Conservation (phyloP, 2,888 invertebrate genomes). For the Phlogophora meticulosa region DNA sequence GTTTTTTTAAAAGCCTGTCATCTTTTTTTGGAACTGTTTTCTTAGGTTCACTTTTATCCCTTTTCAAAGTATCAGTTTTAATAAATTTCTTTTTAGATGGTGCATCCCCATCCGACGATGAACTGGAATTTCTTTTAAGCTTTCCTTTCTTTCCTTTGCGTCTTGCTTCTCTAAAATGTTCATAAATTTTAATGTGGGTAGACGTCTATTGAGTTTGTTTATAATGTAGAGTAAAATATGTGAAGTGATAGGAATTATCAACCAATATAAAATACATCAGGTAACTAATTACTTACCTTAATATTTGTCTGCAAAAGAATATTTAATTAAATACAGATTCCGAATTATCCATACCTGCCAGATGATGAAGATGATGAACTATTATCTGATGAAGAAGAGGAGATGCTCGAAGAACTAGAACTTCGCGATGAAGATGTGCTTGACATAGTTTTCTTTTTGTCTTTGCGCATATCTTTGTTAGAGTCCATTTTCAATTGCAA, state of each 20-base stretch:
- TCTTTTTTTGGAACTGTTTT: constrained; percentile 86
- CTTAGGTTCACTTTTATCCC: constrained; percentile 86
- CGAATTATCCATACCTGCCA: constrained; percentile 77
- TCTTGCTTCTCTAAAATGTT: constrained; percentile 82
- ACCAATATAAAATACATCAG: background rate
- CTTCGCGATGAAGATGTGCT: constrained; percentile 93
- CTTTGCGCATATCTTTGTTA: constrained; percentile 92
- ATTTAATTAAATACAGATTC: background rate
- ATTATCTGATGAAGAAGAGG: constrained; percentile 93
- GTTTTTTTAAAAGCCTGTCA: constrained; percentile 84
- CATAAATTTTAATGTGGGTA: background rate
- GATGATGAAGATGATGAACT: constrained; percentile 92
- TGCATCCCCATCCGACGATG: constrained; percentile 92
- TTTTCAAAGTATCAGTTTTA: constrained; percentile 83
- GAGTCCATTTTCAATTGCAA: constrained; percentile 95
- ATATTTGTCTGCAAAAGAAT: too few species aligned
- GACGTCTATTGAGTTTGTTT: background rate
- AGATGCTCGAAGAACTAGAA: constrained; percentile 92
- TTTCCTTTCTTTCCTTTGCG: constrained; percentile 90
- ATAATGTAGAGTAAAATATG: background rate
- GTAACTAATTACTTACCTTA: background rate
- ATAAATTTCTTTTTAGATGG: constrained; percentile 90
- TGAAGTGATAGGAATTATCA: background rate
- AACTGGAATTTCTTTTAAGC: constrained; percentile 91
- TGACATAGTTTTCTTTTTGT: constrained; percentile 93